Percentiles rank a stretch among this genome's conserved stretches.
These are phyloP conservation scores for Plemyria rubiginata DNA, from an alignment of 2,888 invertebrate genomes.

Conservation along the genomic window DNA sequence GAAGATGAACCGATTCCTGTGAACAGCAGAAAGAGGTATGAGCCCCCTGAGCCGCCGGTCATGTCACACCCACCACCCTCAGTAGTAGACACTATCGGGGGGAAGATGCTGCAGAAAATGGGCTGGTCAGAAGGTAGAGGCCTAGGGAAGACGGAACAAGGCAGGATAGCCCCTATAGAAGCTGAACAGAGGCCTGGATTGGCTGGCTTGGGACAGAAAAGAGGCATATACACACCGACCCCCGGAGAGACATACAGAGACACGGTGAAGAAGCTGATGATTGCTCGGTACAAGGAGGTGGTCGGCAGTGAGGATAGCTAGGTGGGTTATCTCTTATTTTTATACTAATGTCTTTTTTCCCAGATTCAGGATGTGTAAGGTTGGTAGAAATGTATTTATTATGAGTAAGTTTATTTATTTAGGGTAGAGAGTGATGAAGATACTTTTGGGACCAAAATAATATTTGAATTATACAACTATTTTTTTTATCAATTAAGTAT, in stretches of 20 bases:
- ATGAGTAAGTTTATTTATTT: background rate
- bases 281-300: conserved; percentile 93
- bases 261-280: conserved; percentile 95
- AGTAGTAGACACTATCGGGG: conserved; percentile 96
- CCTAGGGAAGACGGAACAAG: conserved; percentile 96
- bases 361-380: conserved; percentile 62
- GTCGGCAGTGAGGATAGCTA: conserved; percentile 84
- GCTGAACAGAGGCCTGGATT: conserved; percentile 88
- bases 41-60: conserved; percentile 77
- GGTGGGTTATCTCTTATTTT: conserved; percentile 65
- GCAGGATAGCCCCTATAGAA: conserved; percentile 96
- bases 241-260: conserved; percentile 95
- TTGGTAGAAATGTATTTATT: conserved; percentile 50
- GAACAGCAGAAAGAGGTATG: conserved; percentile 68
- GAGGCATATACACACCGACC: conserved; percentile 90
- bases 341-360: conserved; percentile 46
- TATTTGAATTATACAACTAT: too few species aligned
- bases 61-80: conserved; percentile 86
- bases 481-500: too few species aligned
- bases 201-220: conserved; percentile 94
- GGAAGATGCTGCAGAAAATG: conserved; percentile 98
- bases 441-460: background rate
- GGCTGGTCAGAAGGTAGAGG: conserved; percentile 99
- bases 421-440: too few species aligned
- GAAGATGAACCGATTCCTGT: conserved; percentile 88